Percentiles rank a stretch among this genome's conserved stretches.
Evolutionary conservation across 2,888 invertebrate genomes (phyloP).

Genomic region (Idaea dimidiata): DNA sequence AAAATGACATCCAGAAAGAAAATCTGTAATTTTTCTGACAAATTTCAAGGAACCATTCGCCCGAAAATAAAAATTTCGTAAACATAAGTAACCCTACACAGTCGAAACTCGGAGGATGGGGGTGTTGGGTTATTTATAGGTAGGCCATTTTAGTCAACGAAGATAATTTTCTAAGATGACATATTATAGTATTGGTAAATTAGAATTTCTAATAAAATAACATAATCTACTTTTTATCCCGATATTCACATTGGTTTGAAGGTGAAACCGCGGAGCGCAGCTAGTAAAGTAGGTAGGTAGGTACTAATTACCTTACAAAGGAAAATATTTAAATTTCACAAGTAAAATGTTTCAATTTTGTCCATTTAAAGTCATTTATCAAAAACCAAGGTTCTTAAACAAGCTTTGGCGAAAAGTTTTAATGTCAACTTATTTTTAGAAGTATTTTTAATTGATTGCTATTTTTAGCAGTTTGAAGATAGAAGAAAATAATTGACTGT

Average conservation of each 20-base stretch:
- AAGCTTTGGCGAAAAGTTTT: not conserved
- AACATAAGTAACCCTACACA: no score
- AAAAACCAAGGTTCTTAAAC: not conserved
- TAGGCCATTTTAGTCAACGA: no score
- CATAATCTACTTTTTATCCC: not conserved
- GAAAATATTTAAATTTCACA: not conserved
- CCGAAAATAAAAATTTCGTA: no score
- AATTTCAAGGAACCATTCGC: no score
- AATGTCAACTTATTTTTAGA: not conserved
- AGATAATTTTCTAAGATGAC: no score
- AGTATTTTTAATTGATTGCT: not conserved
- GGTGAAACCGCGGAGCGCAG: not conserved
- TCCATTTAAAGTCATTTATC: not conserved
- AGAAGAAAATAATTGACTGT: not conserved
- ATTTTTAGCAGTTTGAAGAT: not conserved
- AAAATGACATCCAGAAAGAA: no score
- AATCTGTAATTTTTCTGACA: no score
- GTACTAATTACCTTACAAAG: not conserved
- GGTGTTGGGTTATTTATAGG: no score
- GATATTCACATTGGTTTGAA: not conserved
- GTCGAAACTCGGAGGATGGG: no score
- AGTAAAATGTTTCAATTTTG: not conserved
- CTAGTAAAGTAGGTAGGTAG: not conserved
- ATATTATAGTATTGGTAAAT: no score
- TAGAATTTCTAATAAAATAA: no score